A percentile compares a stretch with the other conserved stretches of the same genome.
Conservation (phyloP, 2,888 invertebrate species). For the Calameuta filiformis region DNA sequence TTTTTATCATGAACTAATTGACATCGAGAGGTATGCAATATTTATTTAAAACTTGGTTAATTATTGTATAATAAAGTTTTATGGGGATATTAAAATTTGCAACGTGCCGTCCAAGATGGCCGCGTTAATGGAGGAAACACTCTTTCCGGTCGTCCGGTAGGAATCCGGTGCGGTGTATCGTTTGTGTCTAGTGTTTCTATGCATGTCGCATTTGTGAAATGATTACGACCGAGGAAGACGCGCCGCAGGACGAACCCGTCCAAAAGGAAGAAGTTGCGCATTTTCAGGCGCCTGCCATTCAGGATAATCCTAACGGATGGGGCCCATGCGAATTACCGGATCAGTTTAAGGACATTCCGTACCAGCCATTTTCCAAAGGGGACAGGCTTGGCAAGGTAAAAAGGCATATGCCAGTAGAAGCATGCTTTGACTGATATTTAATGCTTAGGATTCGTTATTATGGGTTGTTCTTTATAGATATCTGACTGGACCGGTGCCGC, state of each 20-base stretch:
- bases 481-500: conserved; percentile 98
- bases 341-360: conserved; percentile 96
- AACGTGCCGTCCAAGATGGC: conserved; percentile 15
- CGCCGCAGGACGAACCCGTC: conserved; percentile 29
- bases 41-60: neutral
- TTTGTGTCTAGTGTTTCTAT: conserved; percentile 16
- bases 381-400: conserved; percentile 96
- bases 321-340: conserved; percentile 96
- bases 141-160: conserved; percentile 29
- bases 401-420: neutral
- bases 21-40: neutral
- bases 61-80: neutral
- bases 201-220: conserved; percentile 15
- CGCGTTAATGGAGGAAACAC: conserved; percentile 21
- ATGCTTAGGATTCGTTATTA: neutral
- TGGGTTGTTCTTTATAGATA: conserved; percentile 66
- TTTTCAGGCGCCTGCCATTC: conserved; percentile 80
- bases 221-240: conserved; percentile 35
- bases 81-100: neutral
- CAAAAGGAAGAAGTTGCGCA: conserved; percentile 70
- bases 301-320: conserved; percentile 93
- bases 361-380: conserved; percentile 98
- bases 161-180: conserved; percentile 26
- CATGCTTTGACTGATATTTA: neutral
- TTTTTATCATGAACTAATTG: neutral